Conservation (phyloP, 2,797 vertebrate species). For the Zalophus californianus region DNA sequence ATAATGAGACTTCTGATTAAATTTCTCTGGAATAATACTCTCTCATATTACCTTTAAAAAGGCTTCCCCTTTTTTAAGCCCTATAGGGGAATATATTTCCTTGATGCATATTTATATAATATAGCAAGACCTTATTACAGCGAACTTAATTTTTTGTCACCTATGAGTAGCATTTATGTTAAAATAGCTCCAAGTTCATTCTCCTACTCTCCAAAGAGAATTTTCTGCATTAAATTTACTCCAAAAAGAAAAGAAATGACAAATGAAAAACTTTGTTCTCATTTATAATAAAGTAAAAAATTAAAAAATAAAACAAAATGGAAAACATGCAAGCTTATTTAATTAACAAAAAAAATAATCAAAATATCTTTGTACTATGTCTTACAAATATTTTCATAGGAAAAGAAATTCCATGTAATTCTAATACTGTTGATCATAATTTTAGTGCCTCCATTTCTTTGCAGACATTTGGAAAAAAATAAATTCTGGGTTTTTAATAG, state of each 20-base stretch:
- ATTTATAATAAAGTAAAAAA: background rate
- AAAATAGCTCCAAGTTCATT: background rate
- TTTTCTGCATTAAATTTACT: background rate
- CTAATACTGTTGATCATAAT: background rate
- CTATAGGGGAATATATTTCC: slow-evolving; percentile 40
- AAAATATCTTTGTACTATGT: background rate
- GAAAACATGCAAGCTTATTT: background rate
- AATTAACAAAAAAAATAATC: background rate
- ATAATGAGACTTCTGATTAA: slow-evolving; percentile 70
- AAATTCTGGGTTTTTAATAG: background rate
- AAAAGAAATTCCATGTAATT: background rate
- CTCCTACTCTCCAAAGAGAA: background rate
- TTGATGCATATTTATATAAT: slow-evolving; percentile 55
- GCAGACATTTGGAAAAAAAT: slow-evolving; percentile 9
- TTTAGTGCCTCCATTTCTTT: background rate
- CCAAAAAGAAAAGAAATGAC: background rate
- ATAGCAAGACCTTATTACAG: slow-evolving; percentile 10
- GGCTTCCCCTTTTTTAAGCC: slow-evolving; percentile 12
- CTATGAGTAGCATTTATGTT: background rate
- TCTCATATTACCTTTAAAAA: slow-evolving; percentile 62
- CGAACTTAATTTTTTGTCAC: slow-evolving; percentile 35
- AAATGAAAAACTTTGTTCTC: background rate
- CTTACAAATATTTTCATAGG: background rate
- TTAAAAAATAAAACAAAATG: background rate
- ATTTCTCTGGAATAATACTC: slow-evolving; percentile 64